Evolutionary conservation across 2,113 vertebrate species (phyloP), one percentile per base, ranked within the genome.

Genomic region (Solea senegalensis): DNA sequence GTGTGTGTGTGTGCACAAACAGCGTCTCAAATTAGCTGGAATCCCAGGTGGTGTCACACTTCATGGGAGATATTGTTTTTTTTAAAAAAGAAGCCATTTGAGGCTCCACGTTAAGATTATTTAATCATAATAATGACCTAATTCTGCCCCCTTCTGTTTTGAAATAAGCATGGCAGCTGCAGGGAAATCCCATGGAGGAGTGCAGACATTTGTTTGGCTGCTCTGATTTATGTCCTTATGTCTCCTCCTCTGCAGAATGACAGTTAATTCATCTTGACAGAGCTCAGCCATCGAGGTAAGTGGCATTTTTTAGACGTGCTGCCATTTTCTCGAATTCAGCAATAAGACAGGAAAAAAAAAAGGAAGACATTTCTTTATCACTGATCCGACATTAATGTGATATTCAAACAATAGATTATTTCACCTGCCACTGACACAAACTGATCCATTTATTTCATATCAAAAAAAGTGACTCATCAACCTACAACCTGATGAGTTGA

Each of bases 71-170:
- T 13, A 43, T 0, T 34, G 21, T 60, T 52, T 59, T 21, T 21
- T 21, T 21, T 21, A 21, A 12, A 21, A 41, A 48, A 52, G 51
- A 67, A 56, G 8, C 44, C 28, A 65, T 53, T 21, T 7, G 16
- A 51, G 57, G 13, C 16, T 48, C 26, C 4, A 12, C 3, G 6
- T 65, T 14, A 15, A n/a, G 14, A 40, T 77, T 72, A 73, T 78
- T 70, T 64, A 72, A 75, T 79, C 58, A 64, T 58, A 21, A 60
- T 45, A 58, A 34, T 72, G 72, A 81, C 67, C 77, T 70, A 43
- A 80, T 74, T 73, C 73, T 85, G 84, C 84, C 84, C 80, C 76
- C 82, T 84, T 69, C 76, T 85, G 88, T 78, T 48, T 44, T 52
- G 34, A 66, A 67, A 71, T 71, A 27, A 57, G 57, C 43, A 87